phyloP scores from a whole-genome alignment of 2,113 vertebrate species.

The Lethenteron reissneri region DNA sequence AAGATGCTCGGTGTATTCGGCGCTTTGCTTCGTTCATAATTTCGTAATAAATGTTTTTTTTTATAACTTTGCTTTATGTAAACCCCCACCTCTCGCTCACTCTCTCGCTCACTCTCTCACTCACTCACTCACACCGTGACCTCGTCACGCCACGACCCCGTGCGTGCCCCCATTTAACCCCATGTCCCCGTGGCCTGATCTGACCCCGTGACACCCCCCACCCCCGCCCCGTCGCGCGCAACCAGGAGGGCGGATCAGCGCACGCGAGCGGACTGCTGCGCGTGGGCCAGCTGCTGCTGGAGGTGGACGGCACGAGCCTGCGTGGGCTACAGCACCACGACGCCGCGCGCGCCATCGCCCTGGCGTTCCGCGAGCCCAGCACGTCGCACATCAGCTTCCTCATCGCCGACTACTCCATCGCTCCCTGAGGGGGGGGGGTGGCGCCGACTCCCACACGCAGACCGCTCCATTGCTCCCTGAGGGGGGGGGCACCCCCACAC shows the following conservation, averaged over 20 bases:
- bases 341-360: conserved; percentile 65
- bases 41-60: background rate
- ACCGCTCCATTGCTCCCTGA: conserved; percentile 19
- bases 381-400: conserved; percentile 71
- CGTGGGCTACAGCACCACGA: conserved; percentile 67
- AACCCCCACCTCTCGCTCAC: background rate
- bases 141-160: too few relatives aligned
- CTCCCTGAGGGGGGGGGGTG: conserved; percentile 32
- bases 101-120: too few relatives aligned
- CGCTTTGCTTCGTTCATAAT: background rate
- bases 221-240: background rate
- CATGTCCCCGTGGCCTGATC: too few relatives aligned
- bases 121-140: too few relatives aligned
- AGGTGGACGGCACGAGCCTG: conserved; percentile 60
- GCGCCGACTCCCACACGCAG: too few relatives aligned
- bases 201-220: too few relatives aligned
- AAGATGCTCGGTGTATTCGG: background rate
- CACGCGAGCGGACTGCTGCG: conserved; percentile 80
- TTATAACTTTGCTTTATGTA: background rate
- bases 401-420: conserved; percentile 85
- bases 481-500: too few relatives aligned
- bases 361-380: conserved; percentile 92
- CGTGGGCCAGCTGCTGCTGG: conserved; percentile 87
- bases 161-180: too few relatives aligned
- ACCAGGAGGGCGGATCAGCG: conserved; percentile 66